These are phyloP conservation scores for Leucopsar rothschildi DNA, from an alignment of 2,113 vertebrate species.

Conservation along the genomic window DNA sequence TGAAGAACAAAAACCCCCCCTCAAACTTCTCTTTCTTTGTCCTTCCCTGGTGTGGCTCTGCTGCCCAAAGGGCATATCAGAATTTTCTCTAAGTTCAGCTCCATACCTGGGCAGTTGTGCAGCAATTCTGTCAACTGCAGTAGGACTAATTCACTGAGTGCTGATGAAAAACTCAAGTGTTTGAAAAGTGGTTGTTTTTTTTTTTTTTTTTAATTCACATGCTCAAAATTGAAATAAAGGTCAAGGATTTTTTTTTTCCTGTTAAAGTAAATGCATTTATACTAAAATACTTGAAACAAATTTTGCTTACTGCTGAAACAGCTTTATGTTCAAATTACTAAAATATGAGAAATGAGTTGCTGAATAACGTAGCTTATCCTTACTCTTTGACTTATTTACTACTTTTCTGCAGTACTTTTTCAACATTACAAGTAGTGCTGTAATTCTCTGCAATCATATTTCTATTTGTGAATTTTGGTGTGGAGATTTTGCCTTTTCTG, in stretches of 20 bases:
- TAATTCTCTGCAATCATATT: neutral
- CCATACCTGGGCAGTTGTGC: neutral
- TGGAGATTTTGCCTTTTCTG: neutral
- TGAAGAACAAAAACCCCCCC: neutral
- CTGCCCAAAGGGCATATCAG: neutral
- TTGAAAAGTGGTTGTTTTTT: neutral
- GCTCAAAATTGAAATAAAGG: neutral
- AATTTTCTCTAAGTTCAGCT: neutral
- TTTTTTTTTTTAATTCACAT: neutral
- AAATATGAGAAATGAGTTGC: neutral
- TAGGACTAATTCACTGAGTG: neutral
- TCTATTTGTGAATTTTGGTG: neutral
- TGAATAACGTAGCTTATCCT: neutral
- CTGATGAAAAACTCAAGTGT: neutral
- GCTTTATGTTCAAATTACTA: neutral
- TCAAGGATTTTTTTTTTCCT: neutral
- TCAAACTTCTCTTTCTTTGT: neutral
- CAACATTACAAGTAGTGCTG: neutral
- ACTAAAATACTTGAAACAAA: neutral
- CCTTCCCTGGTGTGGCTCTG: neutral
- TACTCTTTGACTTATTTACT: neutral
- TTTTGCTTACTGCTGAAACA: neutral
- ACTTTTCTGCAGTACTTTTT: neutral
- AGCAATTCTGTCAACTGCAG: neutral
- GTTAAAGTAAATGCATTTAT: neutral